phyloP scores from a whole-genome alignment of 1,140 invertebrate genomes.

The Drosophila ogumai region DNA sequence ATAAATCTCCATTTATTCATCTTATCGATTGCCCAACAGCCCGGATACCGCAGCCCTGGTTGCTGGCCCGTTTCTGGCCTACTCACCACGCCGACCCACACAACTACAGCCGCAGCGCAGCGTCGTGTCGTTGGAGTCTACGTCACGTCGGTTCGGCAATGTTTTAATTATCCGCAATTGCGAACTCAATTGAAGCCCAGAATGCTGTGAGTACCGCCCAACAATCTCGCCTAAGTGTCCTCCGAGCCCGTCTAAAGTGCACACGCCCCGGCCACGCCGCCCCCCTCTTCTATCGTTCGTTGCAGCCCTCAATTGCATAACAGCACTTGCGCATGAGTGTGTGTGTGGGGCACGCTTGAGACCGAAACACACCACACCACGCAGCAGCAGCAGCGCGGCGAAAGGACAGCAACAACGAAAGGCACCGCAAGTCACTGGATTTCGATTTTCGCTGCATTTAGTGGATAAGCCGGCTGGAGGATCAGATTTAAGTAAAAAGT shows the following conservation, averaged over 20 bases:
- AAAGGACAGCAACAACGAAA: constrained; percentile 25
- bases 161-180: constrained; percentile 61
- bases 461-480: background rate
- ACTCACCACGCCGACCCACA: constrained; percentile 46
- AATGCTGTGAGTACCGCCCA: constrained; percentile 63
- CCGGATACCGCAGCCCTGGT: constrained; percentile 8
- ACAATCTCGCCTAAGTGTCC: background rate
- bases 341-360: constrained; percentile 71
- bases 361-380: constrained; percentile 69
- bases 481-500: constrained; percentile 23
- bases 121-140: constrained; percentile 65
- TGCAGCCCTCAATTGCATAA: constrained; percentile 82
- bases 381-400: constrained; percentile 12
- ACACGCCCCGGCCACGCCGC: constrained; percentile 10
- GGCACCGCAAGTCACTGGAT: background rate
- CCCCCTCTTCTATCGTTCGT: constrained; percentile 41
- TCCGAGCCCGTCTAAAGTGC: constrained; percentile 4
- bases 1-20: background rate
- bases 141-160: constrained; percentile 70
- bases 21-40: constrained; percentile 18
- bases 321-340: constrained; percentile 77
- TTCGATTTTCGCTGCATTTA: constrained; percentile 34
- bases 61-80: constrained; percentile 16
- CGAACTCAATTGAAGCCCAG: constrained; percentile 53
- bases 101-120: constrained; percentile 54